Conservation (phyloP, 2,888 invertebrate genomes). For the Gandaritis pyraliata region DNA sequence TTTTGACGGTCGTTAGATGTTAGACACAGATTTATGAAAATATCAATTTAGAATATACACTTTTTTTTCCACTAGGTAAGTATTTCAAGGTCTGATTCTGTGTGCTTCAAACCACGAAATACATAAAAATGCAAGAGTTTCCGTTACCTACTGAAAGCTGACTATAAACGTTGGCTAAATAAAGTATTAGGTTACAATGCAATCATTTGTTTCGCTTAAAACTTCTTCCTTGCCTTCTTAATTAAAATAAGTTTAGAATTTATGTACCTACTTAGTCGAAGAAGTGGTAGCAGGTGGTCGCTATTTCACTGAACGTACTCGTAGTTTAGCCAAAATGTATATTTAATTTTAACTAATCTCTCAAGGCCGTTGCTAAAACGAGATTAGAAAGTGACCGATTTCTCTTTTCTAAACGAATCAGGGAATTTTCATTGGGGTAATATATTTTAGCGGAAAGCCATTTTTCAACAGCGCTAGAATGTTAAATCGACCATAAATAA, state of each 20-base stretch:
- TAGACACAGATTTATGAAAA: too few relatives aligned
- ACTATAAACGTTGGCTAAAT: too few relatives aligned
- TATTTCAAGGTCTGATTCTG: too few relatives aligned
- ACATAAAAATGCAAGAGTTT: too few relatives aligned
- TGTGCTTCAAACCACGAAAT: too few relatives aligned
- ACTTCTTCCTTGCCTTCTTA: too few relatives aligned
- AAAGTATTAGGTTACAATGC: too few relatives aligned
- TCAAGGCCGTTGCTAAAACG: slow-evolving; percentile 8
- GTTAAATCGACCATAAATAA: slow-evolving; percentile 45
- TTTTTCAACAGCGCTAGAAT: slow-evolving; percentile 39
- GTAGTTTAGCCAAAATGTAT: background rate
- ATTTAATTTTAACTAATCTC: slow-evolving; percentile 5
- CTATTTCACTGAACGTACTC: background rate
- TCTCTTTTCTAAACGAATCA: slow-evolving; percentile 34
- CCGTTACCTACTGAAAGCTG: too few relatives aligned
- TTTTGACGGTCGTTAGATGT: too few relatives aligned
- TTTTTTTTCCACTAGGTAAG: too few relatives aligned
- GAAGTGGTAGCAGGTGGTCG: slow-evolving; percentile 7
- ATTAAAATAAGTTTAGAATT: background rate
- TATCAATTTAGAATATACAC: too few relatives aligned
- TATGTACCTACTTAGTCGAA: background rate
- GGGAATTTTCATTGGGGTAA: slow-evolving; percentile 49
- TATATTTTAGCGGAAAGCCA: slow-evolving; percentile 44
- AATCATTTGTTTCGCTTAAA: too few relatives aligned
- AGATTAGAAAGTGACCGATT: slow-evolving; percentile 18